phyloP scores from a whole-genome alignment of 2,113 vertebrate genomes.

The Callipepla squamata region DNA sequence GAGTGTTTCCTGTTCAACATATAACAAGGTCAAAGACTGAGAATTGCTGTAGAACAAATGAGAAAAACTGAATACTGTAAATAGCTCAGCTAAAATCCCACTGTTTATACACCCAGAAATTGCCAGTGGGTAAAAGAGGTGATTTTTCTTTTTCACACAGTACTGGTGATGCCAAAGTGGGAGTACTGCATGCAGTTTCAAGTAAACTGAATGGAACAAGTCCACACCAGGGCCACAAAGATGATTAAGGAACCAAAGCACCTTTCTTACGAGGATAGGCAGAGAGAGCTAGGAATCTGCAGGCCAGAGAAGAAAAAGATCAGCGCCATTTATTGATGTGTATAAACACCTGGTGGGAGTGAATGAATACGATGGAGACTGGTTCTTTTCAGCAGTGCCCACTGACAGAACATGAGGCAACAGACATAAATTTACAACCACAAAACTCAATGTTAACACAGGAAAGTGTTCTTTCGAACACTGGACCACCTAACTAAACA shows the following conservation, averaged over 20 bases:
- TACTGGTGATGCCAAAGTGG: background rate
- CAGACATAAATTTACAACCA: background rate
- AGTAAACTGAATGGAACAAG: background rate
- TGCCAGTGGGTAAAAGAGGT: background rate
- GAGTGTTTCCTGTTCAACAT: background rate
- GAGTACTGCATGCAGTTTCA: background rate
- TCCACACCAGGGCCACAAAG: background rate
- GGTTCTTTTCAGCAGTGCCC: background rate
- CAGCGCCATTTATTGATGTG: background rate
- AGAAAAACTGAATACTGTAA: background rate
- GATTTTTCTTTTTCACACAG: background rate
- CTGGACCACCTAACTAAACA: background rate
- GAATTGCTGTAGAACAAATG: background rate
- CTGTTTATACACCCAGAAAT: background rate
- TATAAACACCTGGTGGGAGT: background rate
- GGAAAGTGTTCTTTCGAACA: background rate
- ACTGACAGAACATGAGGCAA: background rate
- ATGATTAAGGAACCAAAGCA: background rate
- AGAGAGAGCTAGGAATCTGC: background rate
- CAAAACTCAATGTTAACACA: background rate
- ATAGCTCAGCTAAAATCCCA: background rate
- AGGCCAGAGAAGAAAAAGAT: background rate
- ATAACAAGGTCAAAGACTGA: background rate
- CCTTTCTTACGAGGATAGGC: background rate
- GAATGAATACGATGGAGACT: background rate